Evolutionary conservation across 2,113 vertebrate genomes (phyloP).

Genomic region (Ictalurus punctatus): DNA sequence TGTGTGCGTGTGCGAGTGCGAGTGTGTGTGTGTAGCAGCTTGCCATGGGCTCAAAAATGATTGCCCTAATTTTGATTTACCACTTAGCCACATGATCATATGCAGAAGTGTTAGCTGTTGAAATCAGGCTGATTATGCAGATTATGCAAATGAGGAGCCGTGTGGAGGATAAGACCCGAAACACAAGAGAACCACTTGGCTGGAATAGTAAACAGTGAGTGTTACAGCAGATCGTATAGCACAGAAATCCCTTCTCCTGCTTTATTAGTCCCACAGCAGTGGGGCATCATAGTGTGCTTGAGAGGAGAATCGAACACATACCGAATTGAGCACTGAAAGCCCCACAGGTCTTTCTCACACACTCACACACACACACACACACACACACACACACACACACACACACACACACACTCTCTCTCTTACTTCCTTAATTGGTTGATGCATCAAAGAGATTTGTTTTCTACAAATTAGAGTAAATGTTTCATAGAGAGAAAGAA

Average conservation of each 20-base stretch:
- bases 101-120: constrained; percentile 96
- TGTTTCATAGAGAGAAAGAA: constrained; percentile 18
- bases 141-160: constrained; percentile 92
- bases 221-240: constrained; percentile 23
- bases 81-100: constrained; percentile 99
- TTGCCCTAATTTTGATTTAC: constrained; percentile 99
- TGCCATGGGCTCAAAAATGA: constrained; percentile 97
- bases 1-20: constrained; percentile 58
- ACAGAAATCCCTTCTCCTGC: constrained; percentile 9
- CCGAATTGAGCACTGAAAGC: background rate
- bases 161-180: constrained; percentile 80
- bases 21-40: constrained; percentile 81
- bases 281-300: background rate
- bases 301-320: constrained; percentile 6
- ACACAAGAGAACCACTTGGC: background rate
- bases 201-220: constrained; percentile 22
- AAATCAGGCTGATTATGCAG: constrained; percentile 93
- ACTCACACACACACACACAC: background rate
- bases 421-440: constrained; percentile 11
- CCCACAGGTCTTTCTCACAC: background rate
- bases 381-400: background rate
- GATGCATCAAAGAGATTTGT: constrained; percentile 35
- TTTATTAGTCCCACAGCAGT: constrained; percentile 17
- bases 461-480: constrained; percentile 37
- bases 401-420: background rate